Evolutionary conservation across 2,888 invertebrate genomes (phyloP), one percentile per base, ranked within the genome.

Genomic region (Hypsopygia costalis): DNA sequence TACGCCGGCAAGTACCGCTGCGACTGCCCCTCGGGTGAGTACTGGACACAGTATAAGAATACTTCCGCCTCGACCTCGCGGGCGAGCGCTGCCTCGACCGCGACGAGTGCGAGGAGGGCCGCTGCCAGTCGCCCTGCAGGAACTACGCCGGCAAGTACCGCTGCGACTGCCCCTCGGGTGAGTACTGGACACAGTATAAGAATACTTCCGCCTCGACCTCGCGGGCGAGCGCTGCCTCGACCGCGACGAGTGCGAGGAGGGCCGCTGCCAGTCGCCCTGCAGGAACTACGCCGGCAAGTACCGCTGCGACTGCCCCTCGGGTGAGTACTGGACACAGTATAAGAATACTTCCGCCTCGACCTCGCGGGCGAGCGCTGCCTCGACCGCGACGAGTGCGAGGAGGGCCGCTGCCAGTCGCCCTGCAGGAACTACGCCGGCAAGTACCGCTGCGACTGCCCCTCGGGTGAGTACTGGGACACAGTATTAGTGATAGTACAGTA

Each of bases 361-460:
- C 70, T 91, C 33, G 90, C 39, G 4, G 94, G 94, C 45, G 89
- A 91, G 22, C 92, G 92, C 57, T 96, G 96, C 70, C 76, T 92
- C 1, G 96, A 96, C 80, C 90, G 93, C 25, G 94, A 95, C 76
- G 95, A 95, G 79, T 96, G 95, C 64, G 93, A 92, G 49, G 93
- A 93, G 63, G 88, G 91, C 1, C 92, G 93, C 69, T 94, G 94
- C 69, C 92, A 92, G 65, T 91, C 95, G 69, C 94, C 94, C 5
- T 96, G 95, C 76, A 64, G 93, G 78, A 94, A 94, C 78, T 87
- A 93, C 51, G 91, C 93, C 44, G 94, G 94, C 1, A 92, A 92
- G 1, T 93, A 92, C 79, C 90, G 93, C 37, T 96, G 95, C 65
- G 93, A 93, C 20, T 96, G 96, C 69, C 93, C 94, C 0, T 90